phyloP scores from a whole-genome alignment of 2,888 invertebrate genomes.

The Chaitophorus viminalis region DNA sequence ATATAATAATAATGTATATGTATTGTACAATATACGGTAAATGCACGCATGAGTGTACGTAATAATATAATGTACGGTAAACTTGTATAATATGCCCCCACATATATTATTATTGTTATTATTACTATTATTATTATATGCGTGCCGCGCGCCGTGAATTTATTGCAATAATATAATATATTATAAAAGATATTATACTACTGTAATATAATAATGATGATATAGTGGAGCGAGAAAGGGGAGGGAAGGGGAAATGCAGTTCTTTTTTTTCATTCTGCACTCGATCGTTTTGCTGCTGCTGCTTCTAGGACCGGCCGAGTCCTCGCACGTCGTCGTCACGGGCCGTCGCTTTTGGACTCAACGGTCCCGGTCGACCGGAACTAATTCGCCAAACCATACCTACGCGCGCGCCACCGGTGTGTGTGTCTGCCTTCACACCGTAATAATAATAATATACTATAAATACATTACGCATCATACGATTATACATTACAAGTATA shows the following conservation, averaged over 20 bases:
- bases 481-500: no score
- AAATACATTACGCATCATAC: no score
- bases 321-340: conserved; percentile 40
- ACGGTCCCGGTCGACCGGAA: conserved; percentile 55
- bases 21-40: no score
- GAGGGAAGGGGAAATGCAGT: neutral
- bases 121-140: no score
- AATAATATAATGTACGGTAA: conserved; percentile 2
- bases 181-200: neutral
- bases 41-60: neutral
- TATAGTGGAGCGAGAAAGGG: no score
- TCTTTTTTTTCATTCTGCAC: neutral
- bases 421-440: no score
- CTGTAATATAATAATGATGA: neutral
- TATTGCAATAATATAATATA: conserved; percentile 44
- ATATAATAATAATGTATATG: conserved; percentile 6
- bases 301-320: conserved; percentile 31
- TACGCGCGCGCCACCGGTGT: no score
- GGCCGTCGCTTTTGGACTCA: conserved; percentile 37
- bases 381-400: conserved; percentile 43
- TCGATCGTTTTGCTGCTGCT: no score
- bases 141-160: conserved; percentile 14
- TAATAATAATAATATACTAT: no score
- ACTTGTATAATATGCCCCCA: neutral
- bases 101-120: no score